Base-by-base conservation (phyloP, 1,140 invertebrate genomes). In the Gonioctena quinquepunctata region DNA sequence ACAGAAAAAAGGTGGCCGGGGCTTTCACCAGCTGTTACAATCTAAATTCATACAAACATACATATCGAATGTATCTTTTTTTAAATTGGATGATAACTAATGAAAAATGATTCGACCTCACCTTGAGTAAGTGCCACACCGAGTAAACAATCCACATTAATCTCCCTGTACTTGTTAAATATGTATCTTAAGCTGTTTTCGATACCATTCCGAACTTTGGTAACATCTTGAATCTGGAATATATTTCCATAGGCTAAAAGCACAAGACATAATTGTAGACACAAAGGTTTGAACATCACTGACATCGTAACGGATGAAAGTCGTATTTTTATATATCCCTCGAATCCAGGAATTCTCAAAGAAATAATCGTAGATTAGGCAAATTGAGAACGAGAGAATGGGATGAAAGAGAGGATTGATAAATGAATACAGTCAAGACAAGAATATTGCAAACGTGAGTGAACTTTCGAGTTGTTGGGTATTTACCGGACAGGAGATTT, bases 111-210 rank as follows among this genome's bases (percentile, higher is more conserved):
- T 18, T 48, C n/a, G 26, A 21, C 59, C 28, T 33, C 70, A 77
- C 74, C 71, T 62, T 64, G 56, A 8, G 62, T 68, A 25, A 77
- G 60, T 21, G 68, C 71, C 5, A 77, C 71, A 25, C 76, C 76
- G 56, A 76, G 54, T 18, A 71, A 33, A 71, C 76, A 77, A 59
- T 77, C 76, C 8, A 71, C 70, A 59, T 72, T 77, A 54, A 69
- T 65, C 52, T 57, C 33, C 16, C 76, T 18, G 3, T 70, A 28
- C 54, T 77, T 63, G 49, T 28, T 21, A 1, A 71, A 50, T 5
- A 77, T 65, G 68, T 77, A 77, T 27, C 70, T 68, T 50, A 77
- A 49, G 28, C 49, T 70, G 28, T 16, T 65, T 3, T 71, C 56
- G n/a, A 77, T 63, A 8, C 71, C 70, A 72, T 73, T 56, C 21